phyloP scores from a whole-genome alignment of 2,797 vertebrate species.

The Pogoniulus pusillus region DNA sequence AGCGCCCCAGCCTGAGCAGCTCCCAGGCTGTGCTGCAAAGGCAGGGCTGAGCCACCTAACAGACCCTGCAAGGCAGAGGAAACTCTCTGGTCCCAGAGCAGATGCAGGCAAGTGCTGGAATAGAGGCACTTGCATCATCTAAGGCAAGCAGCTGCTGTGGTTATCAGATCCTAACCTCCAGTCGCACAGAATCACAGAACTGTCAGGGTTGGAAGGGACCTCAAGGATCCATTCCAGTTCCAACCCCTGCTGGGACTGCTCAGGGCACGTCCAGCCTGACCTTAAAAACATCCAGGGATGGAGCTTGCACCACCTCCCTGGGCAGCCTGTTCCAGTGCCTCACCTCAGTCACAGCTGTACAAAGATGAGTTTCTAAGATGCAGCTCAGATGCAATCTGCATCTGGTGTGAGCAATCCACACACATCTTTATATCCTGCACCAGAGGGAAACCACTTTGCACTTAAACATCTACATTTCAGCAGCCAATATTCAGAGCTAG shows the following conservation, averaged over 20 bases:
- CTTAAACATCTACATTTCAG: neutral
- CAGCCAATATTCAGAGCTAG: neutral
- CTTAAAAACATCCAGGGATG: no score
- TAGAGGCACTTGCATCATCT: neutral
- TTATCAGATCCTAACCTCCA: neutral
- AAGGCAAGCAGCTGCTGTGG: neutral
- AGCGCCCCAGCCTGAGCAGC: fast-evolving
- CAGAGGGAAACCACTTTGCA: neutral
- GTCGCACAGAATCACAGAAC: neutral
- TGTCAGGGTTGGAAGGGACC: no score
- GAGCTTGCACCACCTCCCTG: no score
- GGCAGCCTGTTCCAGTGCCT: no score
- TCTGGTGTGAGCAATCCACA: neutral
- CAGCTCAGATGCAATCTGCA: neutral
- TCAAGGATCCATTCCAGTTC: no score
- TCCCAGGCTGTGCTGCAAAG: neutral
- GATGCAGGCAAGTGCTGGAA: neutral
- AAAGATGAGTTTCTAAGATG: neutral
- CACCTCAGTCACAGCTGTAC: neutral
- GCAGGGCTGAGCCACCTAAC: neutral
- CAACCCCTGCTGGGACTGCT: no score
- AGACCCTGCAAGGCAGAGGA: neutral
- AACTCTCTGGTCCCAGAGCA: neutral
- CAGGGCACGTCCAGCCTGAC: no score
- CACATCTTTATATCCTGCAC: neutral